Conservation (phyloP, 2,888 invertebrate species). For the Thyatira batis region DNA sequence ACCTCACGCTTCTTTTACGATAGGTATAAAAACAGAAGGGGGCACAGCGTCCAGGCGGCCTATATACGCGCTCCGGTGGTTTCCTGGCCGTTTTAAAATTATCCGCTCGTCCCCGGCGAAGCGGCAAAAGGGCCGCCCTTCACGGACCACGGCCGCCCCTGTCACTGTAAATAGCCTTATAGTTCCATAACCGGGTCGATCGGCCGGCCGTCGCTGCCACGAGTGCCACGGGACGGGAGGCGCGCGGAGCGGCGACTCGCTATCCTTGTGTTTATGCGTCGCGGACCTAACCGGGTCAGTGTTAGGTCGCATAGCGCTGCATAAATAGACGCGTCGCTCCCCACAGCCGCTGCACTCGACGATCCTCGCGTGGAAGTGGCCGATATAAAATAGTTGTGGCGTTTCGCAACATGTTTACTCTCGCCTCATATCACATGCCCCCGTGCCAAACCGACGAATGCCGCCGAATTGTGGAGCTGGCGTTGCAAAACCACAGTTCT, state of each 20-base stretch:
- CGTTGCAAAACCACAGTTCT: conserved; percentile 59
- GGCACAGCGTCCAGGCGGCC: conserved; percentile 67
- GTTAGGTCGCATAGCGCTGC: conserved; percentile 79
- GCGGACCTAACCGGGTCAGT: conserved; percentile 76
- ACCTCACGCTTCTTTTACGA: conserved; percentile 64
- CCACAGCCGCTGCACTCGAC: conserved; percentile 33
- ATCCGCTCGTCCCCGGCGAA: conserved; percentile 67
- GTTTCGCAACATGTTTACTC: conserved; percentile 72
- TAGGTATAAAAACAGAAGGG: conserved; percentile 62
- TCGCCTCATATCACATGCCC: conserved; percentile 41
- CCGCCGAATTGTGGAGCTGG: conserved; percentile 42
- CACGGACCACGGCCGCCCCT: conserved; percentile 69
- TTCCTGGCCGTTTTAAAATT: conserved; percentile 77
- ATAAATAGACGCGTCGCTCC: conserved; percentile 66
- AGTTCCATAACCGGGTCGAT: conserved; percentile 51
- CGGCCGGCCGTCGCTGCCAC: conserved; percentile 18
- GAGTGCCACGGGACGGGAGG: conserved; percentile 25
- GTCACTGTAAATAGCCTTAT: conserved; percentile 51
- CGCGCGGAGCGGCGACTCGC: conserved; percentile 38
- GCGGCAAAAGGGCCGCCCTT: conserved; percentile 74
- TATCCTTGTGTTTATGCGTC: conserved; percentile 73
- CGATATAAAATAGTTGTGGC: conserved; percentile 44
- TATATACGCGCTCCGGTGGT: conserved; percentile 74
- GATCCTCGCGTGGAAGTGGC: conserved; percentile 40
- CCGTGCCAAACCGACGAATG: conserved; percentile 66